phyloP scores from a whole-genome alignment of 2,888 invertebrate species.

The Dynastes grantii region DNA sequence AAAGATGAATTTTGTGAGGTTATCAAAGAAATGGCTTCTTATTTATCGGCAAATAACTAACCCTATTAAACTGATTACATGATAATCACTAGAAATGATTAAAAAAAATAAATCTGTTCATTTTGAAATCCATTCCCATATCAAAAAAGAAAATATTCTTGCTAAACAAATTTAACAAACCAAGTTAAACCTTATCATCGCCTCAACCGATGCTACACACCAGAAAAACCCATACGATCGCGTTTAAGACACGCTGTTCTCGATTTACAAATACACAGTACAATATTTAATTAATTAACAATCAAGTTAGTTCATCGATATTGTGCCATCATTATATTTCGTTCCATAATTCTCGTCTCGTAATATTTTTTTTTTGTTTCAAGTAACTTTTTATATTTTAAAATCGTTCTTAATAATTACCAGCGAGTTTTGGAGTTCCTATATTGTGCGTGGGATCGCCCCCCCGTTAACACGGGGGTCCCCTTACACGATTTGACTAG shows the following conservation, averaged over 20 bases:
- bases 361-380: slow-evolving; percentile 55
- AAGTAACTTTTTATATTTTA: slow-evolving; percentile 59
- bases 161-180: slow-evolving; percentile 59
- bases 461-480: slow-evolving; percentile 50
- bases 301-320: neutral
- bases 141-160: slow-evolving; percentile 52
- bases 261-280: slow-evolving; percentile 46
- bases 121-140: neutral
- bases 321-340: slow-evolving; percentile 2
- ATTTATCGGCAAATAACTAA: no score
- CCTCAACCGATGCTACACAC: neutral
- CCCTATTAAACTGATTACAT: no score
- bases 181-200: no score
- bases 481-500: slow-evolving; percentile 69
- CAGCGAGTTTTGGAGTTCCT: slow-evolving; percentile 86
- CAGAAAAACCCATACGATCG: slow-evolving; percentile 57
- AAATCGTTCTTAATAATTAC: slow-evolving; percentile 81
- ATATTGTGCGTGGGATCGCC: slow-evolving; percentile 69
- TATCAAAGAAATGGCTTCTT: no score
- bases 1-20: no score
- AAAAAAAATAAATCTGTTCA: slow-evolving; percentile 20
- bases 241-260: neutral
- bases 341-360: slow-evolving; percentile 55
- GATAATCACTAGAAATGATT: neutral
- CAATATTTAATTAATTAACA: slow-evolving; percentile 23